A percentile compares a stretch with the other conserved stretches of the same genome.
Evolutionary conservation across 2,113 vertebrate species (phyloP).

Genomic region (Rhynchomys soricoides): DNA sequence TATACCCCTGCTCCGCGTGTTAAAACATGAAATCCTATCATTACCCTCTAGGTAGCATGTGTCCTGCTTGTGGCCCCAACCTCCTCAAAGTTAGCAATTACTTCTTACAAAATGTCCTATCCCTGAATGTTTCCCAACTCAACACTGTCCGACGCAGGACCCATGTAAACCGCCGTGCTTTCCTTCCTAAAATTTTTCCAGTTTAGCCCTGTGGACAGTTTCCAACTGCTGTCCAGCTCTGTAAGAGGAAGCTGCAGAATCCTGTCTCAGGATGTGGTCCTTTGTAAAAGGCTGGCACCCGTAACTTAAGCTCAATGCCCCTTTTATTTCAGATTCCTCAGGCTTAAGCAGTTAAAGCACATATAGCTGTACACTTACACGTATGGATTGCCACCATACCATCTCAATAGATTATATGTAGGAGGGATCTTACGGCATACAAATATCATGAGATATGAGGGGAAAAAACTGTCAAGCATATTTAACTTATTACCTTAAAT

Average conservation of each 20-base stretch:
- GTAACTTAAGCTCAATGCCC: neutral
- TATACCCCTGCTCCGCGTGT: neutral
- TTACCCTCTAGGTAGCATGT: neutral
- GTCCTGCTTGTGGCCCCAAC: neutral
- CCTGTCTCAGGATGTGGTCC: neutral
- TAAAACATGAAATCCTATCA: neutral
- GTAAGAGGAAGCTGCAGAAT: neutral
- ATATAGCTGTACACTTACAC: neutral
- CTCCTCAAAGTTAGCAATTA: neutral
- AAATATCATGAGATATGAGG: constrained; percentile 1
- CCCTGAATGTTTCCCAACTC: neutral
- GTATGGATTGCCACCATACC: neutral
- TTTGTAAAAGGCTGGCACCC: neutral
- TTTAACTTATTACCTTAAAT: constrained; percentile 51
- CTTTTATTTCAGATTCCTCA: neutral
- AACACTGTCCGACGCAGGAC: neutral
- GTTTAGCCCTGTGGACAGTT: neutral
- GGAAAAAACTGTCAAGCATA: neutral
- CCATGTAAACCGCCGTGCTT: neutral
- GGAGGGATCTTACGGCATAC: neutral
- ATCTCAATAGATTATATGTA: neutral
- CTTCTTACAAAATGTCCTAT: neutral
- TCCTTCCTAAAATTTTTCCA: neutral
- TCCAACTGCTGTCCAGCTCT: neutral
- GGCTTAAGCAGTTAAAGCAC: neutral